Percentiles rank a stretch among this genome's conserved stretches.
These are phyloP conservation scores for Dolichomitus sp. DNA, from an alignment of 2,888 invertebrate species.

Conservation along the genomic window DNA sequence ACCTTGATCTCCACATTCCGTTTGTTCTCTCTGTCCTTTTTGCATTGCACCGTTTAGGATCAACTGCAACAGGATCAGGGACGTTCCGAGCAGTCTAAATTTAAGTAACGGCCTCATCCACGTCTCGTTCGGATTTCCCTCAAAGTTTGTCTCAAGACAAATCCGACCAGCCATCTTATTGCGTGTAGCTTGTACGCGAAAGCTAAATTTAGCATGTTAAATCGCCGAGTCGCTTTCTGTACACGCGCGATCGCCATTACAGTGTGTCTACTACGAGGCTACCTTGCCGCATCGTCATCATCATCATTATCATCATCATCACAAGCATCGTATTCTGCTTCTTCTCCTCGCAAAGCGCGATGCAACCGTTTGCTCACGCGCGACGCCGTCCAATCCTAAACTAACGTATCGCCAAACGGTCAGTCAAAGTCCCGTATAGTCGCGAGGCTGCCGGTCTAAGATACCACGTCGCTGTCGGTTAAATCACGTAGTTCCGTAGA, in stretches of 20 bases:
- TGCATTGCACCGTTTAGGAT: not conserved
- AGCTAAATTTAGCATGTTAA: constrained; percentile 71
- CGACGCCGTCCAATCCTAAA: constrained; percentile 44
- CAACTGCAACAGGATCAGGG: not conserved
- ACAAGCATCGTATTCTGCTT: constrained; percentile 20
- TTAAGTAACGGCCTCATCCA: constrained; percentile 44
- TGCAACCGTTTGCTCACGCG: constrained; percentile 48
- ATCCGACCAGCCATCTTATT: constrained; percentile 65
- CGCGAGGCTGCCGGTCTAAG: constrained; percentile 48
- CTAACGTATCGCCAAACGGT: constrained; percentile 51
- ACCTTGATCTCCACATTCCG: not conserved
- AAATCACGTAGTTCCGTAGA: constrained; percentile 9
- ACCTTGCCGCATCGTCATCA: constrained; percentile 43
- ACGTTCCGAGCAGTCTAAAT: constrained; percentile 46
- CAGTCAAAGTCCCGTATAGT: constrained; percentile 65
- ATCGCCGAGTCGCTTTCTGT: constrained; percentile 30
- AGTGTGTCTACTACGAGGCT: constrained; percentile 51
- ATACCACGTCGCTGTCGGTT: constrained; percentile 41
- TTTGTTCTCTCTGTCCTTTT: not conserved
- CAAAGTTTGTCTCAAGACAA: constrained; percentile 39
- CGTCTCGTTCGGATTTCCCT: constrained; percentile 44
- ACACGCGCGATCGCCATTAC: constrained; percentile 53
- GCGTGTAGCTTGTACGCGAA: constrained; percentile 43
- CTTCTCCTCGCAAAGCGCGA: constrained; percentile 58
- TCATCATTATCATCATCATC: constrained; percentile 27